Evolutionary conservation across 2,888 invertebrate species (phyloP).

Genomic region (Tenthredo notha): DNA sequence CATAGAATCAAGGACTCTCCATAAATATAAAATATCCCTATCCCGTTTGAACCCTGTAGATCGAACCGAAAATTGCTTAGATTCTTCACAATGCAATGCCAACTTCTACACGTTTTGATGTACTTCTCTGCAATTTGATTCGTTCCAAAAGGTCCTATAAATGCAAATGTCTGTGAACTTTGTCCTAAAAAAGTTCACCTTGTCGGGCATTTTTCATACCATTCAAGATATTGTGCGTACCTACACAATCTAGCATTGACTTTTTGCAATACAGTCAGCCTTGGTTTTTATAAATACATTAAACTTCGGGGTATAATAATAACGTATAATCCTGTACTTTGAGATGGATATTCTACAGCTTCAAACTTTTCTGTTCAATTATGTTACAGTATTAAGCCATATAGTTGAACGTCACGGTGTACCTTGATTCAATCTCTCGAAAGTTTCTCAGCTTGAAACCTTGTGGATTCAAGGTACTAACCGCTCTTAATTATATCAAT

Average conservation of each 20-base stretch:
- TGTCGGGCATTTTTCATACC: background rate
- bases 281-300: background rate
- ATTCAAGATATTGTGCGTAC: background rate
- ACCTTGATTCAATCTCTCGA: constrained; percentile 31
- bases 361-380: background rate
- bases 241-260: background rate
- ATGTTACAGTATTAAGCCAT: constrained; percentile 14
- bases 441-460: background rate
- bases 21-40: constrained; percentile 39
- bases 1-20: constrained; percentile 33
- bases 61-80: constrained; percentile 11
- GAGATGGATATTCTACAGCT: constrained; percentile 3
- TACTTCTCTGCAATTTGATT: constrained; percentile 37
- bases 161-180: constrained; percentile 21
- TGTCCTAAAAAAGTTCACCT: background rate
- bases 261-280: background rate
- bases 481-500: constrained; percentile 15
- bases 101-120: constrained; percentile 25
- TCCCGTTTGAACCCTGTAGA: constrained; percentile 31
- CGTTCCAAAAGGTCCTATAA: constrained; percentile 22
- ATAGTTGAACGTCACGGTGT: background rate
- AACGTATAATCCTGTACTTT: background rate
- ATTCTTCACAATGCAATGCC: constrained; percentile 18
- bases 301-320: background rate
- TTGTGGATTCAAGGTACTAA: background rate